phyloP scores from a whole-genome alignment of 2,797 vertebrate genomes.

The Schizopygopsis malacanthus region DNA sequence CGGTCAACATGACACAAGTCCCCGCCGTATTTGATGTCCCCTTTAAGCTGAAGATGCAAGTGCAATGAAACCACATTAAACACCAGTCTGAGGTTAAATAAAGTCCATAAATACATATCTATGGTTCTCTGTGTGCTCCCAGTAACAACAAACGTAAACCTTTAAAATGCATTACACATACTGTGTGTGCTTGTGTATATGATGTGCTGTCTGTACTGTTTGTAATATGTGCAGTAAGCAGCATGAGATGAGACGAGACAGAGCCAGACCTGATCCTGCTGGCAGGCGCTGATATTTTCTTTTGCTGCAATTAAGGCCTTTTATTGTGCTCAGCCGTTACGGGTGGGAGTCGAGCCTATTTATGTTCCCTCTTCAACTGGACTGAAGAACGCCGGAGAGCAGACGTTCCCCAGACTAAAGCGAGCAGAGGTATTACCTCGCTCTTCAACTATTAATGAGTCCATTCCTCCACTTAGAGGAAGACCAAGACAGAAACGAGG shows the following conservation, averaged over 20 bases:
- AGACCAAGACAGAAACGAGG: background rate
- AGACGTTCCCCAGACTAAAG: constrained; percentile 46
- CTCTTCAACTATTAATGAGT: constrained; percentile 60
- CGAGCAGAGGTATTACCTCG: constrained; percentile 57
- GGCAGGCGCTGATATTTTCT: constrained; percentile 49
- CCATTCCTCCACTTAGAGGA: constrained; percentile 41
- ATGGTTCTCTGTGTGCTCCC: background rate
- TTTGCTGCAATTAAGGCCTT: constrained; percentile 76
- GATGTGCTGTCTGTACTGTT: background rate
- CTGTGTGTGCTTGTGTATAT: too few relatives aligned
- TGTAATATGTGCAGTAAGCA: background rate
- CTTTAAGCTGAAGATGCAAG: background rate
- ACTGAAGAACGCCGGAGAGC: constrained; percentile 53
- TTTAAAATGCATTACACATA: background rate
- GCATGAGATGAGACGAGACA: background rate
- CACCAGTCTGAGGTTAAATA: background rate
- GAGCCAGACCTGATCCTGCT: background rate
- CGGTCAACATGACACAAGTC: background rate
- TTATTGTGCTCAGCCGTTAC: constrained; percentile 74
- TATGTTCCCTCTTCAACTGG: constrained; percentile 68
- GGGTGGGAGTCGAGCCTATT: constrained; percentile 64
- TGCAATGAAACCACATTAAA: background rate
- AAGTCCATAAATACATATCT: background rate
- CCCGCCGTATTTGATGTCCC: background rate
- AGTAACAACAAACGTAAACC: background rate